Base-by-base conservation (phyloP, 2,888 invertebrate species). In the Aelia acuminata region DNA sequence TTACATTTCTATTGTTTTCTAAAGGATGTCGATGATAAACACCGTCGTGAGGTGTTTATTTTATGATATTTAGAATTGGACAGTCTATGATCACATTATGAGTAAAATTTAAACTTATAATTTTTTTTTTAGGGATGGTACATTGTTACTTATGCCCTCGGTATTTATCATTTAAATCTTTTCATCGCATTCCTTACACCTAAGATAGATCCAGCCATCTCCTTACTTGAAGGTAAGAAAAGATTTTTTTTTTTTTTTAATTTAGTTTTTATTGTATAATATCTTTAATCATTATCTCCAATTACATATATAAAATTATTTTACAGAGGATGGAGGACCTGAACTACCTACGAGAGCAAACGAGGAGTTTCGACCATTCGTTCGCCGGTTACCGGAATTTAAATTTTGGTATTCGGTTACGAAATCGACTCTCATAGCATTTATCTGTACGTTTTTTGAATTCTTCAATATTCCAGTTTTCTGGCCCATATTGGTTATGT, bases 401-500 rank as follows among this genome's bases (percentile, higher is more conserved):
- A 99, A 99, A 93, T 99, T 99, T 93, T 99, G 99, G 99, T 96
- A 99, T 91, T 98, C 99, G 91, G 97, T 98, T 90, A 96, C 97
- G 89, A 98, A 98, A 92, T 98, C 99, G 91, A 98, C 99, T 63
- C 91, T 98, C 20, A 94, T 99, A 91, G 98, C 96, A 80, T 94
- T 97, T 92, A 93, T 95, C 91, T 98, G 98, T 93, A 99, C 99
- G 89, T 97, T 98, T 93, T 98, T 99, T 92, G 98, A 99, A 92
- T 96, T 97, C 91, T 98, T 99, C 93, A 98, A 99, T 94, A 96
- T 99, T 93, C 99, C 99, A 92, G 99, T 99, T 91, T 99, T 99
- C 93, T 99, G 99, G 99, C 99, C 99, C 89, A 99, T 99, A 92
- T 95, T 99, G 92, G 98, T 99, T 91, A 98, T 99, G 97, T 99